phyloP scores from a whole-genome alignment of 2,797 vertebrate genomes.

The Lophura swinhoii region DNA sequence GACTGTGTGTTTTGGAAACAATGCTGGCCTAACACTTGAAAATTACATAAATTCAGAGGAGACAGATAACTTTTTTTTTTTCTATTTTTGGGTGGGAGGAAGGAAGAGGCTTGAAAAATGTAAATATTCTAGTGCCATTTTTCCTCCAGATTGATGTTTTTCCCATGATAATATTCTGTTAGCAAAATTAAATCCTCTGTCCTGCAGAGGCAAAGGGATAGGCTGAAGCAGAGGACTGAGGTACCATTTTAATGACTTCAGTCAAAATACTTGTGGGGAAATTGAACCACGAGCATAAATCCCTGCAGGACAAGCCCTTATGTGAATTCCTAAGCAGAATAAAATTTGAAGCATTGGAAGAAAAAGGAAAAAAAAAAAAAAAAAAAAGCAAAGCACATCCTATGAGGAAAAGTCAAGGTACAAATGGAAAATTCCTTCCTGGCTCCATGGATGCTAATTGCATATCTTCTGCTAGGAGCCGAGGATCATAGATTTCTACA shows the following conservation, averaged over 20 bases:
- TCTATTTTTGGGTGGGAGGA: slow-evolving; percentile 62
- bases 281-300: slow-evolving; percentile 21
- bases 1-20: slow-evolving; percentile 16
- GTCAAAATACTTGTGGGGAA: not conserved
- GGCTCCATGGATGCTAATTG: slow-evolving; percentile 38
- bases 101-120: slow-evolving; percentile 65
- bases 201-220: not conserved
- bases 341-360: slow-evolving; percentile 35
- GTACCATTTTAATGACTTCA: not conserved
- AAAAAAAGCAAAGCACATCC: not conserved
- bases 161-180: not conserved
- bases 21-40: not conserved
- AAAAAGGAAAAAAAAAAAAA: not conserved
- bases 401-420: slow-evolving; percentile 35
- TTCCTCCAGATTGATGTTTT: slow-evolving; percentile 34
- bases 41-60: slow-evolving; percentile 33
- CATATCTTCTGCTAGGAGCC: slow-evolving; percentile 32
- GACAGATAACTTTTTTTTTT: not conserved
- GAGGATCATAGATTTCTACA: slow-evolving; percentile 50
- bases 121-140: slow-evolving; percentile 61
- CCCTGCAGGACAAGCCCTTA: not conserved
- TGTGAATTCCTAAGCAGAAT: slow-evolving; percentile 29
- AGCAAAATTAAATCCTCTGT: not conserved
- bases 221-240: not conserved
- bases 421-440: slow-evolving; percentile 67